phyloP scores from a whole-genome alignment of 2,113 vertebrate genomes.

The Erythrolamprus reginae region DNA sequence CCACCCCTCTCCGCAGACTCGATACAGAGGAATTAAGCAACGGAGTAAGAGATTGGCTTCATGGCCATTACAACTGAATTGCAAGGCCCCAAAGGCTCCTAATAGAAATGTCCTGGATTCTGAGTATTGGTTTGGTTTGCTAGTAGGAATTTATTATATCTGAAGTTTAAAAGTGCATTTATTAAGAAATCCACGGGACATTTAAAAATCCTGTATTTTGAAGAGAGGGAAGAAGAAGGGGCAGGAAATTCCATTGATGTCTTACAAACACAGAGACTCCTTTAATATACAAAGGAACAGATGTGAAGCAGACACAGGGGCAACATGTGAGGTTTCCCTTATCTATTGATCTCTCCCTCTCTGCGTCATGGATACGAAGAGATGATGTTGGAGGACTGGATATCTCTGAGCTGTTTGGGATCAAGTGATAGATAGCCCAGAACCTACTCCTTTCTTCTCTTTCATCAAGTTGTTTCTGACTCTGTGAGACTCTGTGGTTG shows the following conservation, averaged over 20 bases:
- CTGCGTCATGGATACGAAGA: background rate
- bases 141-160: background rate
- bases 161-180: background rate
- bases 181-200: background rate
- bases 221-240: background rate
- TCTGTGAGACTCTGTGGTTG: background rate
- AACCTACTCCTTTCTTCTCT: background rate
- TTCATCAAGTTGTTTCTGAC: background rate
- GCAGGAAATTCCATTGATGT: background rate
- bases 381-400: background rate
- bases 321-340: background rate
- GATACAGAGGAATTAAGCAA: background rate
- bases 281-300: background rate
- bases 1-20: no score
- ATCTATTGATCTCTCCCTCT: background rate
- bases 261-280: background rate
- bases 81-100: background rate
- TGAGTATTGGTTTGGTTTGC: background rate
- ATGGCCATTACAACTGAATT: background rate
- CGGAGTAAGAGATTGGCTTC: background rate
- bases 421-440: background rate
- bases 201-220: background rate
- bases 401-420: background rate
- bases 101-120: background rate
- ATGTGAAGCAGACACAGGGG: background rate